A percentile compares a stretch with the other conserved stretches of the same genome.
Conservation (phyloP, 2,797 vertebrate genomes). For the Falco novaeseelandiae region DNA sequence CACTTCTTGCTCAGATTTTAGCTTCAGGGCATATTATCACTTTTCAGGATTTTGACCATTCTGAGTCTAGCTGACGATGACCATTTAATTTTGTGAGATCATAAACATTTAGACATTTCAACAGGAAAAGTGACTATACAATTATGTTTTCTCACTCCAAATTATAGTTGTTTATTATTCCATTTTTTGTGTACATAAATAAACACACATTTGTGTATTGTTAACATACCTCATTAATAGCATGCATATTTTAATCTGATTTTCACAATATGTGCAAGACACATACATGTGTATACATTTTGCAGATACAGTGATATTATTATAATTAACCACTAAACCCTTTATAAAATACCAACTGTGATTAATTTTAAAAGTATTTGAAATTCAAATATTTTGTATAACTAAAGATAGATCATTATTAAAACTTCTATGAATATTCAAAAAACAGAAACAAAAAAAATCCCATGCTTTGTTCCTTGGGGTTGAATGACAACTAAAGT, state of each 20-base stretch:
- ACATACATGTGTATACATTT: background rate
- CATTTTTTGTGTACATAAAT: background rate
- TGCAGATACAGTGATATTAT: background rate
- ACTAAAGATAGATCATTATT: background rate
- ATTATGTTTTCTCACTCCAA: background rate
- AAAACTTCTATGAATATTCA: background rate
- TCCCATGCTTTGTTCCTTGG: background rate
- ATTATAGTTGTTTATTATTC: background rate
- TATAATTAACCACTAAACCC: background rate
- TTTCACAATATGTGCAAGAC: background rate
- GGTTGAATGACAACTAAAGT: background rate
- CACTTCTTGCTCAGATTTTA: background rate
- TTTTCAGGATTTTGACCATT: background rate
- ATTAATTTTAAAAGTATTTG: background rate
- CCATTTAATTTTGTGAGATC: background rate
- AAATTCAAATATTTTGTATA: background rate
- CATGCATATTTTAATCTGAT: background rate
- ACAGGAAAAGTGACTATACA: background rate
- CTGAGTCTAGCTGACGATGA: background rate
- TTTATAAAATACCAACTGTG: background rate
- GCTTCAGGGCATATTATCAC: background rate
- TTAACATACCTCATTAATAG: background rate
- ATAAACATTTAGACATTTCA: background rate
- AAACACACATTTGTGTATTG: background rate
- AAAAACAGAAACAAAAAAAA: background rate